Conservation (phyloP, 1,140 invertebrate genomes). For the Luehdorfia chinensis region DNA sequence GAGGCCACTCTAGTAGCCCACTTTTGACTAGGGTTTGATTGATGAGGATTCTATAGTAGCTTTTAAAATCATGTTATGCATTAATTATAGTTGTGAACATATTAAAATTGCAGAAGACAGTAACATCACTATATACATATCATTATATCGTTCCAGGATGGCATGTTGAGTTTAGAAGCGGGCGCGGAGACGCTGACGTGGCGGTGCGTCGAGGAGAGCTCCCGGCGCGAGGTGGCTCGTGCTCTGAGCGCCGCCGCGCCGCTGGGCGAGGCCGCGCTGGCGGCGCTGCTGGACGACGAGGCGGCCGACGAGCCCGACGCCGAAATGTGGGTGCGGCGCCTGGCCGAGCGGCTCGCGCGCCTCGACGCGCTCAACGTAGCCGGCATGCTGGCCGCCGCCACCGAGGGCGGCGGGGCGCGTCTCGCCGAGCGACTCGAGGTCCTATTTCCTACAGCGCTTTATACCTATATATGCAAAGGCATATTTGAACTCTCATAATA, state of each 20-base stretch:
- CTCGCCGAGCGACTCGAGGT: constrained; percentile 41
- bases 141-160: constrained; percentile 21
- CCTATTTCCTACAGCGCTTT: too few relatives aligned
- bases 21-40: too few relatives aligned
- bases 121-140: background rate
- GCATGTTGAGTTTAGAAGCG: constrained; percentile 25
- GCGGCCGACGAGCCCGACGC: constrained; percentile 46
- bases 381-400: constrained; percentile 62
- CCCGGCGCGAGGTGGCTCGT: constrained; percentile 19
- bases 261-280: constrained; percentile 46
- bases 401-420: constrained; percentile 49
- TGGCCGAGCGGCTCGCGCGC: constrained; percentile 44
- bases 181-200: constrained; percentile 28
- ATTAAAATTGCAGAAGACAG: too few relatives aligned
- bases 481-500: too few relatives aligned
- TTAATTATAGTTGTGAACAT: background rate
- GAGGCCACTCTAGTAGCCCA: too few relatives aligned
- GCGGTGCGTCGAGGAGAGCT: constrained; percentile 22
- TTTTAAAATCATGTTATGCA: too few relatives aligned
- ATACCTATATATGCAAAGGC: too few relatives aligned
- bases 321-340: constrained; percentile 47
- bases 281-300: constrained; percentile 45
- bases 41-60: too few relatives aligned
- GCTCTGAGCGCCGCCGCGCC: constrained; percentile 16
- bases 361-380: constrained; percentile 62